Evolutionary conservation across 1,140 invertebrate species (phyloP), one percentile per base, ranked within the genome.

Genomic region (Elymnias hypermnestra): DNA sequence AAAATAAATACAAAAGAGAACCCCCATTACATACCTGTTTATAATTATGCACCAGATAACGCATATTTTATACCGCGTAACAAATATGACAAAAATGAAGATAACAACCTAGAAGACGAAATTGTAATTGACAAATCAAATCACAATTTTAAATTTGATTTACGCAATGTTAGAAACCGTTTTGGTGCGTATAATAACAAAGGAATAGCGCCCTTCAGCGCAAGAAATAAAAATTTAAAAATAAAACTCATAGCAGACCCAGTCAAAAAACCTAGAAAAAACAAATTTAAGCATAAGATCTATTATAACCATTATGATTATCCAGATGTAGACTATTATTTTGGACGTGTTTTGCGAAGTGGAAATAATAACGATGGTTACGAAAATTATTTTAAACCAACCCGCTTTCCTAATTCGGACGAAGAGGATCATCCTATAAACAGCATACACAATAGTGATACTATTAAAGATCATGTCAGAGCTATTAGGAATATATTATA

Each of bases 11-110:
- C 43, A 40, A 9, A 42, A 9, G 55, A 69, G 22, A 53, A 65
- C 8, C 58, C 70, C 10, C 46, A 64, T 22, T 70, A 66, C 15
- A 58, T 67, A 1, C 75, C 77, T 0, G 48, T 82, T 18, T 77
- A 77, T 19, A 68, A 71, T 51, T 82, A 73, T 35, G 62, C 51
- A 8, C 56, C 70, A 3, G 40, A 65, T 21, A 62, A 72, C 17
- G 75, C 75, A 8, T 79, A 71, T 50, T 82, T 61, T 14, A 70
- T 64, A 35, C 43, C 73, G 2, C 21, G 57, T 17, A 73, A 72
- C 7, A 50, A 48, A 28, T 57, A 31, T 28, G 44, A 44, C 8
- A 43, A 47, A 7, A 43, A 44, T 8, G 38, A 41, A 22, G 17
- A 13, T 6, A 12, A 40, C n/a, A 40, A 14, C 7, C 4, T 10